Percentiles rank a stretch among this genome's conserved stretches.
phyloP scores from a whole-genome alignment of 37 sponge, comb jelly and placozoan genomes.

The Eunapius fragilis region DNA sequence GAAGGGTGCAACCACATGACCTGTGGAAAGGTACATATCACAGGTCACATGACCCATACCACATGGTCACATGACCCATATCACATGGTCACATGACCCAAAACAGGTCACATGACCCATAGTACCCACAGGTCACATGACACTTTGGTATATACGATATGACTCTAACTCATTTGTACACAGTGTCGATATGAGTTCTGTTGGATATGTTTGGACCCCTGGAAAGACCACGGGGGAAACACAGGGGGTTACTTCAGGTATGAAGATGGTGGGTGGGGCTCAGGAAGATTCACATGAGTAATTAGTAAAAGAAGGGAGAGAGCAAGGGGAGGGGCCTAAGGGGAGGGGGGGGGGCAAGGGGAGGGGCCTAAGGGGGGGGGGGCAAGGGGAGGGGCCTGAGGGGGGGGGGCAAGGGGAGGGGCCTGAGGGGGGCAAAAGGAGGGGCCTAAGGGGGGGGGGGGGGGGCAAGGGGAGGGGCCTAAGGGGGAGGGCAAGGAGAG shows the following conservation, averaged over 20 bases:
- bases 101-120: neutral
- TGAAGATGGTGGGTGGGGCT: neutral
- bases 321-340: neutral
- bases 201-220: conserved; percentile 90
- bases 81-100: too few species aligned
- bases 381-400: neutral
- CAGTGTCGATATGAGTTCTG: conserved; percentile 93
- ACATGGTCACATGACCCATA: neutral
- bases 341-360: neutral
- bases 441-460: neutral
- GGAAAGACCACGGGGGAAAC: conserved; percentile 80
- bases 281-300: neutral
- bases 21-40: conserved; percentile 73
- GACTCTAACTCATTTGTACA: neutral
- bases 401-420: neutral
- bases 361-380: neutral
- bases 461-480: too few species aligned
- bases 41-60: too few species aligned
- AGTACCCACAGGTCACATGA: neutral
- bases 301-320: neutral
- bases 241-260: conserved; percentile 90
- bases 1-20: conserved; percentile 95
- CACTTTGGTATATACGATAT: neutral
- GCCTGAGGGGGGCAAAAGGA: neutral
- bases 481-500: neutral